Conservation (phyloP, 2,113 vertebrate species). For the Leptodactylus fuscus region DNA sequence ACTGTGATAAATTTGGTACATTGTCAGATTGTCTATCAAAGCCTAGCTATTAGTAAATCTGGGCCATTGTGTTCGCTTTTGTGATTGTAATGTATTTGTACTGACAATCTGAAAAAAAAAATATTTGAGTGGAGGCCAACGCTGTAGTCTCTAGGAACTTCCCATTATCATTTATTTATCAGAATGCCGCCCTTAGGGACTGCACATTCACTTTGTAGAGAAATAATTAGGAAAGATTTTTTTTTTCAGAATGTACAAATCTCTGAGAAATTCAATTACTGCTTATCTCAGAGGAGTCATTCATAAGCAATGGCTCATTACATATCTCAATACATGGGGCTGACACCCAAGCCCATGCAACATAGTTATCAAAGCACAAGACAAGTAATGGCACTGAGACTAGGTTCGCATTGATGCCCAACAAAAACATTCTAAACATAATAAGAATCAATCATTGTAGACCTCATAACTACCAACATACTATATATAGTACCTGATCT, state of each 20-base stretch:
- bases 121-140: background rate
- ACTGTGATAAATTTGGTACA: too few relatives aligned
- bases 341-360: background rate
- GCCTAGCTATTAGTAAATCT: too few relatives aligned
- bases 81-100: background rate
- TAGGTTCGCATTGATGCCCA: too few relatives aligned
- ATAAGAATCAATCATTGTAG: too few relatives aligned
- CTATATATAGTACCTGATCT: constrained; percentile 26
- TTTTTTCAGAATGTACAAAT: background rate
- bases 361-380: background rate
- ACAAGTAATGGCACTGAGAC: background rate
- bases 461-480: too few relatives aligned
- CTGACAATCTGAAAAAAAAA: background rate
- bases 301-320: background rate
- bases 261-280: background rate
- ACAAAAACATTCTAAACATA: too few relatives aligned
- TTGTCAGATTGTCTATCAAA: too few relatives aligned
- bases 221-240: background rate
- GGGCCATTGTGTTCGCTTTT: too few relatives aligned
- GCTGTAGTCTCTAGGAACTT: background rate
- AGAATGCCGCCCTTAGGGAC: background rate
- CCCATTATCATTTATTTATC: background rate
- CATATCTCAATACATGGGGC: background rate
- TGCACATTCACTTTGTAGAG: background rate
- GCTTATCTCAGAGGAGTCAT: background rate